Conservation (phyloP, 2,888 invertebrate species). For the Eupithecia tripunctaria region DNA sequence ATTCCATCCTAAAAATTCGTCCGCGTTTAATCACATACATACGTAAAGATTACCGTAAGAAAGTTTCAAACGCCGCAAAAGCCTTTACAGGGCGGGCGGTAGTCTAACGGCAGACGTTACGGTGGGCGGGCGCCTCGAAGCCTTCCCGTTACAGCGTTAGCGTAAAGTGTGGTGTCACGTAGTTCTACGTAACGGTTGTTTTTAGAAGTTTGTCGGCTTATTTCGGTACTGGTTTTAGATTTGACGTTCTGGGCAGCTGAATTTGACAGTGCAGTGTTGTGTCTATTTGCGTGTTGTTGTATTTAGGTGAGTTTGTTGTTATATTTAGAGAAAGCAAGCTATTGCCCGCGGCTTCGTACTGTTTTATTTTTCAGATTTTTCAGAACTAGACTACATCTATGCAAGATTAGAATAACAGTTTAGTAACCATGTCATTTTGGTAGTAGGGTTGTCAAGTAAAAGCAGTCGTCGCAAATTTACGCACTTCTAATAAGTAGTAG, state of each 20-base stretch:
- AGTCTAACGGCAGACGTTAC: slow-evolving; percentile 62
- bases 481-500: background rate
- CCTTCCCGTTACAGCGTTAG: slow-evolving; percentile 47
- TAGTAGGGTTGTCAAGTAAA: background rate
- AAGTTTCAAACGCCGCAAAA: slow-evolving; percentile 42
- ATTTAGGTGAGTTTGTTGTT: slow-evolving; percentile 26
- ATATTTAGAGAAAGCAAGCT: background rate
- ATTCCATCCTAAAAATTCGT: slow-evolving; percentile 14
- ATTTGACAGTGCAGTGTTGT: slow-evolving; percentile 51
- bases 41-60: slow-evolving; percentile 36
- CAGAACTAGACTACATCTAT: background rate
- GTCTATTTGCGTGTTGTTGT: slow-evolving; percentile 39
- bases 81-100: slow-evolving; percentile 65
- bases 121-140: slow-evolving; percentile 64
- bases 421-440: background rate
- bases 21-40: slow-evolving; percentile 27
- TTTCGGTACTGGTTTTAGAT: slow-evolving; percentile 25
- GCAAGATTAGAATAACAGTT: background rate
- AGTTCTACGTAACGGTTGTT: slow-evolving; percentile 35
- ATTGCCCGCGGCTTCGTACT: too few relatives aligned
- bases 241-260: slow-evolving; percentile 51
- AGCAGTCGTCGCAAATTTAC: background rate
- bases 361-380: background rate
- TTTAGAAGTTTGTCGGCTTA: slow-evolving; percentile 18
- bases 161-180: slow-evolving; percentile 46